A percentile compares a stretch with the other conserved stretches of the same genome.
Conservation (phyloP, 2,888 invertebrate genomes). For the Cheilosia urbana region DNA sequence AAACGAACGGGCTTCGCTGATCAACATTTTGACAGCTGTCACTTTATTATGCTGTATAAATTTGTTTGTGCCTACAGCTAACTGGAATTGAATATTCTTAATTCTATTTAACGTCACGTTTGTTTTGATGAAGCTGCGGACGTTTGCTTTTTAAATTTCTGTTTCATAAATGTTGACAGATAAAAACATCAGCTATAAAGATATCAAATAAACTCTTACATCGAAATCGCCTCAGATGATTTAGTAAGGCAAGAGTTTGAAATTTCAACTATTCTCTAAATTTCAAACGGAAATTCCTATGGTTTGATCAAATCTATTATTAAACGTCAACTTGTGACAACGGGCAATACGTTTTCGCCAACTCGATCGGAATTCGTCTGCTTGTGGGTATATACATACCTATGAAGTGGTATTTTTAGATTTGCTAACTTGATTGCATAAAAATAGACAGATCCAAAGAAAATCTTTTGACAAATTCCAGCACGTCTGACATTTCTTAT, state of each 20-base stretch:
- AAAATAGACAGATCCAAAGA: conserved; percentile 15
- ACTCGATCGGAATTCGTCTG: conserved; percentile 37
- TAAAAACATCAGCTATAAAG: too few species aligned
- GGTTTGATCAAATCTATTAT: conserved; percentile 44
- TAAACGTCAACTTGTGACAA: conserved; percentile 44
- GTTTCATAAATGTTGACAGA: too few species aligned
- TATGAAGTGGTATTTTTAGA: conserved; percentile 47
- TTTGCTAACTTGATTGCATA: conserved; percentile 44
- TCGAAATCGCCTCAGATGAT: neutral
- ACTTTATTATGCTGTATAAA: too few species aligned
- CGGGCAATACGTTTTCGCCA: conserved; percentile 33
- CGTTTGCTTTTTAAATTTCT: too few species aligned
- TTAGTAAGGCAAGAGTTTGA: neutral
- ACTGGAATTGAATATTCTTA: too few species aligned
- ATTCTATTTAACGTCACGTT: too few species aligned
- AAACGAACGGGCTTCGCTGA: too few species aligned
- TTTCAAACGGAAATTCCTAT: conserved; percentile 9
- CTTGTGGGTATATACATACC: neutral
- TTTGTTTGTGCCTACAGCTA: too few species aligned
- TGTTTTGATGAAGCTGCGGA: too few species aligned
- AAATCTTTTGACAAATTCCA: conserved; percentile 46
- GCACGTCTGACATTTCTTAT: conserved; percentile 30
- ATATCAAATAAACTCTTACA: neutral
- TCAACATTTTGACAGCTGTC: too few species aligned
- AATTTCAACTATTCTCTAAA: conserved; percentile 27